Evolutionary conservation across 1,140 invertebrate genomes (phyloP), one percentile per base, ranked within the genome.

Genomic region (Pseudomyrmex sp.): DNA sequence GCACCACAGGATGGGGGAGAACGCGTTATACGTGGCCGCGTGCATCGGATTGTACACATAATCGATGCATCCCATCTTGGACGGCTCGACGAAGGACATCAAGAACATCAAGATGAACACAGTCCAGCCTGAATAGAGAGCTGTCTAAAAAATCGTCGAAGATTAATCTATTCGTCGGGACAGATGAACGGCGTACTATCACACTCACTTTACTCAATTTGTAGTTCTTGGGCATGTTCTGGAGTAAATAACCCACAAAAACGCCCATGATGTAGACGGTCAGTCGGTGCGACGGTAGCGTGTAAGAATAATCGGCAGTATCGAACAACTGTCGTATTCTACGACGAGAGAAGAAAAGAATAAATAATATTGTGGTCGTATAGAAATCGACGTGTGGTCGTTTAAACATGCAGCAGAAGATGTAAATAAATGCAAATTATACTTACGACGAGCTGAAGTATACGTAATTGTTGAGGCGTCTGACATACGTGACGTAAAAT

Each of bases 361-460:
- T 3, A 2, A 76, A 66, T 66, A 76, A 52, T 13, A 52, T 13
- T 18, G 35, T 7, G 35, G 35, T 35, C 5, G 1, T 35, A 5
- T 35, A 5, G 35, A 0, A 5, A 35, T 35, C 4, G 35, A 35
- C 35, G 35, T 35, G 35, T 7, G 35, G 35, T 35, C 35, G 26
- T 35, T 35, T 35, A 35, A 35, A 35, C 35, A 35, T 7, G 35
- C 35, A 0, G 35, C 7, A 5, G 35, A 35, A 35, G 5, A 5
- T 35, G 5, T 35, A 35, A 35, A 7, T 5, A 5, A 35, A 35
- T 35, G 35, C 35, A 35, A 35, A 35, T 70, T 7, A 52, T 54
- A 96, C 96, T 97, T 93, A 97, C 97, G 96, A 96, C 74, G 96
- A 96, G 48, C 97, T 96, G 89, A 95, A 97, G 90, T 96, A 96